Conservation (phyloP, 2,888 invertebrate genomes). For the Eumerus sabulonum region DNA sequence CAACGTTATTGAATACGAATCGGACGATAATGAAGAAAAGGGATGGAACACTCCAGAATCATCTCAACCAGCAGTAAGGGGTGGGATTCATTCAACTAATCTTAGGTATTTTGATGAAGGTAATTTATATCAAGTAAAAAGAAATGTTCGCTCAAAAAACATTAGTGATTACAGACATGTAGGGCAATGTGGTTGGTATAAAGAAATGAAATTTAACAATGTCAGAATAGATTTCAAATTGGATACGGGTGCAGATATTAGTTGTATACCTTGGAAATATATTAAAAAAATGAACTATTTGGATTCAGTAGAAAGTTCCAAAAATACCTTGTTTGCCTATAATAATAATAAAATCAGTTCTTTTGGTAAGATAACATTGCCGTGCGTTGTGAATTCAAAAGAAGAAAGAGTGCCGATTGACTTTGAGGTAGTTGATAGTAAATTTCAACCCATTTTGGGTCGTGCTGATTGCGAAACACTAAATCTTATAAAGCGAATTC, state of each 20-base stretch:
- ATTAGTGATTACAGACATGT: slow-evolving; percentile 10
- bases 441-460: slow-evolving; percentile 4
- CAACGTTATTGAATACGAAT: slow-evolving; percentile 17
- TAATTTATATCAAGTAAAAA: slow-evolving; percentile 17
- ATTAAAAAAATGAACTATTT: slow-evolving; percentile 31
- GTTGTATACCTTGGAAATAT: slow-evolving; percentile 42
- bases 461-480: slow-evolving; percentile 3
- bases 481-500: slow-evolving; percentile 24
- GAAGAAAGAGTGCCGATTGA: slow-evolving; percentile 6
- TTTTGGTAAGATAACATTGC: slow-evolving; percentile 43
- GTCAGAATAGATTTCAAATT: slow-evolving; percentile 43
- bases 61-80: slow-evolving; percentile 7
- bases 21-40: slow-evolving; percentile 5
- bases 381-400: slow-evolving; percentile 25
- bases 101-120: slow-evolving; percentile 27
- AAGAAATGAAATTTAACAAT: slow-evolving; percentile 31
- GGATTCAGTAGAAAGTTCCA: slow-evolving; percentile 19
- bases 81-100: slow-evolving; percentile 22
- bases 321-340: slow-evolving; percentile 4
- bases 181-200: slow-evolving; percentile 37
- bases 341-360: slow-evolving; percentile 38
- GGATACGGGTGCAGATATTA: slow-evolving; percentile 54
- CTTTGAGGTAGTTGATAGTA: slow-evolving; percentile 2
- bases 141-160: not conserved
- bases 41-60: not conserved